Evolutionary conservation across 2,113 vertebrate genomes (phyloP).

Genomic region (Hippocampus mohnikei): DNA sequence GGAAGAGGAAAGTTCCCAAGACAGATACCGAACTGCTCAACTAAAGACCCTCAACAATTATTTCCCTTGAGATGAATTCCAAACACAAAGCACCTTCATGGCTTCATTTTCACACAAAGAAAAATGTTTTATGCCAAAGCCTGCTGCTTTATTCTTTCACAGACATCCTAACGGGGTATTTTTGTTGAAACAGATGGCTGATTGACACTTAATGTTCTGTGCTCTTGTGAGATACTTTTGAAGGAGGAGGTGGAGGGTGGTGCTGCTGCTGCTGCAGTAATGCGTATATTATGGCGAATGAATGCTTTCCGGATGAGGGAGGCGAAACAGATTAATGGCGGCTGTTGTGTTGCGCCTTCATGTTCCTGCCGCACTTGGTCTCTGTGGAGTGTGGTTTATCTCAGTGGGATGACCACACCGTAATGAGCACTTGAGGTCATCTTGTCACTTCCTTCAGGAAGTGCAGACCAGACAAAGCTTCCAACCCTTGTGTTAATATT

Average conservation of each 20-base stretch:
- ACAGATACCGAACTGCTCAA: not conserved
- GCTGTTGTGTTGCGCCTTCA: conserved; percentile 26
- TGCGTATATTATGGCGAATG: conserved; percentile 33
- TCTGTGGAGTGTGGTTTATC: conserved; percentile 17
- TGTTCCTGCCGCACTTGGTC: conserved; percentile 5
- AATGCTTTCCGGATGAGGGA: conserved; percentile 31
- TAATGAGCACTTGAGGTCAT: not conserved
- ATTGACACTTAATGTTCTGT: conserved; percentile 19
- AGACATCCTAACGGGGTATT: conserved; percentile 13
- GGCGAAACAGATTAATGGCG: conserved; percentile 19
- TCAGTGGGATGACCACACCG: conserved; percentile 1
- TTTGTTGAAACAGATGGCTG: conserved; percentile 33
- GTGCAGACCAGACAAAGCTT: not conserved
- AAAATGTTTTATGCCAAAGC: conserved; percentile 4
- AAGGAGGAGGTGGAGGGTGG: not conserved
- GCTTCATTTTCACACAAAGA: not conserved
- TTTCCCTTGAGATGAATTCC: not conserved
- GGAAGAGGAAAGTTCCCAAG: not conserved
- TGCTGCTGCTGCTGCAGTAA: conserved; percentile 1
- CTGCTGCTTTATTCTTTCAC: conserved; percentile 28
- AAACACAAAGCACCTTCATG: not conserved
- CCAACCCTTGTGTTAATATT: not conserved
- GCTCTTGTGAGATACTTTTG: conserved; percentile 15
- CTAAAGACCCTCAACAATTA: not conserved
- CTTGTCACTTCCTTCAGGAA: conserved; percentile 16